Evolutionary conservation across 1,140 invertebrate species (phyloP).

Genomic region (Drosophila parabipectinata): DNA sequence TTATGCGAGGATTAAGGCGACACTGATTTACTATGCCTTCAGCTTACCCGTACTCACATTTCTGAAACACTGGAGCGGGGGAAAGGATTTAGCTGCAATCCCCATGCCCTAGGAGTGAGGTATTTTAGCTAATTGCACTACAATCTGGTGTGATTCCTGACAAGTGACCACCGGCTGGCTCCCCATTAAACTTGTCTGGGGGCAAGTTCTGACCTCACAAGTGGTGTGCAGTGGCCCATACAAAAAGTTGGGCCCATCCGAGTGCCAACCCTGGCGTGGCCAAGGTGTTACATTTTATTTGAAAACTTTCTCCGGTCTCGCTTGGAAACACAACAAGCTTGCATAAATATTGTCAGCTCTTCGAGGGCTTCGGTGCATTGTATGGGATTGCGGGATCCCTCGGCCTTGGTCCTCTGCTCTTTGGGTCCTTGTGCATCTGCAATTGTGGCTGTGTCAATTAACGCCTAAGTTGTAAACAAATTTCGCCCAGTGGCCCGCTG

Average conservation of each 20-base stretch:
- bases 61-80: background rate
- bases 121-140: constrained; percentile 42
- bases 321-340: constrained; percentile 12
- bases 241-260: constrained; percentile 41
- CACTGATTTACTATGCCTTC: constrained; percentile 77
- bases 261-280: constrained; percentile 16
- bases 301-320: constrained; percentile 58
- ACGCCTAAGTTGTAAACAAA: constrained; percentile 82
- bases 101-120: background rate
- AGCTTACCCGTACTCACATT: constrained; percentile 53
- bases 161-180: constrained; percentile 13
- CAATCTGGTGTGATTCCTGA: constrained; percentile 38
- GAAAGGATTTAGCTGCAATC: background rate
- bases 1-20: constrained; percentile 78
- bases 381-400: constrained; percentile 58
- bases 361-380: constrained; percentile 31
- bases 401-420: constrained; percentile 25
- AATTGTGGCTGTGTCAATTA: constrained; percentile 73
- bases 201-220: constrained; percentile 32
- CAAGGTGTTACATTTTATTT: constrained; percentile 78
- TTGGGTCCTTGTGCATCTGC: constrained; percentile 2
- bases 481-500: constrained; percentile 68
- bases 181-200: constrained; percentile 32
- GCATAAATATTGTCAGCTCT: constrained; percentile 67
- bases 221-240: constrained; percentile 7